phyloP scores from a whole-genome alignment of 2,888 invertebrate genomes.

The Volucella zonaria region DNA sequence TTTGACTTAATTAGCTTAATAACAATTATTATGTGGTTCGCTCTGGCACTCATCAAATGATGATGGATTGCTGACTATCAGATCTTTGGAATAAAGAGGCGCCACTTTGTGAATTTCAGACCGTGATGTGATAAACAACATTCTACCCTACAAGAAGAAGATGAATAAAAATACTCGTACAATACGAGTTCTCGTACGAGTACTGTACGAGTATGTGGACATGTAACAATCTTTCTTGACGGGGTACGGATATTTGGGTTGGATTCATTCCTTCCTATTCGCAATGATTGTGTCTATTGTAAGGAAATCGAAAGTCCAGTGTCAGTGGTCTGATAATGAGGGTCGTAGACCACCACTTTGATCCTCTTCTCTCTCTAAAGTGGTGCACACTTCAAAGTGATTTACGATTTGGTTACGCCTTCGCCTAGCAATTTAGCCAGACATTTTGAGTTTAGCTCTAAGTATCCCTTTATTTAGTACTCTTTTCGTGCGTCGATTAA shows the following conservation, averaged over 20 bases:
- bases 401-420: conserved; percentile 82
- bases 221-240: conserved; percentile 34
- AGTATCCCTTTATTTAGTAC: conserved; percentile 73
- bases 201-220: background rate
- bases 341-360: conserved; percentile 67
- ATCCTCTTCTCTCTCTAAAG: conserved; percentile 64
- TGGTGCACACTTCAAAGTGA: conserved; percentile 82
- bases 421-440: conserved; percentile 80
- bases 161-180: conserved; percentile 11
- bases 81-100: conserved; percentile 61
- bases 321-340: conserved; percentile 65
- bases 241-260: conserved; percentile 30
- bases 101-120: conserved; percentile 65
- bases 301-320: conserved; percentile 72
- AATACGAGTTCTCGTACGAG: background rate
- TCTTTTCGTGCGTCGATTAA: conserved; percentile 62
- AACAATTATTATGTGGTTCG: conserved; percentile 80
- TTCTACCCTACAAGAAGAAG: conserved; percentile 19
- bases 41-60: conserved; percentile 73
- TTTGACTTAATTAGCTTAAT: conserved; percentile 80
- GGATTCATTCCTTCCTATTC: conserved; percentile 48
- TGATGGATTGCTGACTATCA: conserved; percentile 73
- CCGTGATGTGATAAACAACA: conserved; percentile 39
- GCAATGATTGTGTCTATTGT: conserved; percentile 63
- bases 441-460: conserved; percentile 73